Evolutionary conservation across 2,113 vertebrate species (phyloP).

Genomic region (Baryphthengus martii): DNA sequence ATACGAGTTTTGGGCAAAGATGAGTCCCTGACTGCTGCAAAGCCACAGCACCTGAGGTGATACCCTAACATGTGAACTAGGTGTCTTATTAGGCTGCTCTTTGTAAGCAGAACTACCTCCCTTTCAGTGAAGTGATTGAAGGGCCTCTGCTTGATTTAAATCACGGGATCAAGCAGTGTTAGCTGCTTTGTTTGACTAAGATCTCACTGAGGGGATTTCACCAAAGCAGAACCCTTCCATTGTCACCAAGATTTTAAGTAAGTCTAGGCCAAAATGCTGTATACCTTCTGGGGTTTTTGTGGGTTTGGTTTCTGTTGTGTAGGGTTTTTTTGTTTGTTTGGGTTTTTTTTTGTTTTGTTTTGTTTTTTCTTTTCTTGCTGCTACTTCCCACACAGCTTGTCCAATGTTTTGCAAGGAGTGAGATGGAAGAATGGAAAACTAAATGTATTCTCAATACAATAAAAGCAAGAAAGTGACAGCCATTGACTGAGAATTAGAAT

Average conservation of each 20-base stretch:
- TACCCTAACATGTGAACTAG: rapidly evolving
- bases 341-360: background rate
- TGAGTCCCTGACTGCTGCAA: background rate
- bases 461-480: background rate
- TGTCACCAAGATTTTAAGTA: background rate
- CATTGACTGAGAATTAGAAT: background rate
- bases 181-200: background rate
- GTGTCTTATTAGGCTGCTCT: background rate
- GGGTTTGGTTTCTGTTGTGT: background rate
- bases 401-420: background rate
- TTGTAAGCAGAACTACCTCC: background rate
- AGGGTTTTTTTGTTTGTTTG: background rate
- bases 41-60: background rate
- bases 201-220: background rate
- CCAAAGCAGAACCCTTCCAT: background rate
- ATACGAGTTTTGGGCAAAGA: background rate
- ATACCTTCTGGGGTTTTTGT: background rate
- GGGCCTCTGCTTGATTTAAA: background rate
- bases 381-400: background rate
- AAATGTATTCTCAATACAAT: background rate
- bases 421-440: background rate
- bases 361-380: background rate
- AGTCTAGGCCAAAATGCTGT: background rate
- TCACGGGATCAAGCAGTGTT: background rate
- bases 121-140: background rate